Base-by-base conservation (phyloP, 2,797 vertebrate genomes). In the Periophthalmus magnuspinnatus region DNA sequence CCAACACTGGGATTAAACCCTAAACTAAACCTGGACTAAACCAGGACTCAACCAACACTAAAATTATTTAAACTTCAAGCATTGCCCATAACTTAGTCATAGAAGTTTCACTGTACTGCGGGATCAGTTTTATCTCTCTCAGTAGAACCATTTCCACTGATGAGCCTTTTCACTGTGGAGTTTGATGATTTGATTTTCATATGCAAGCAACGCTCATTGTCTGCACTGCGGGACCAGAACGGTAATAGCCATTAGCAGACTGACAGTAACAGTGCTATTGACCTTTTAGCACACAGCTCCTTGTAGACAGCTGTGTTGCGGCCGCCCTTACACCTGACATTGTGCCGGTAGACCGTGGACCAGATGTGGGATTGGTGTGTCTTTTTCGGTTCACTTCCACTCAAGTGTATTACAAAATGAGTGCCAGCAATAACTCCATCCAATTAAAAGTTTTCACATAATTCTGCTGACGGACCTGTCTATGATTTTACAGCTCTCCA, bases 141-240 rank as follows among this genome's bases (percentile, higher is more conserved):
- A 67, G 77, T 55, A 48, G 56, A 36, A 21, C 57, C 70, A 47
- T 67, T 38, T 68, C 71, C 61, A 28, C 70, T 77, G 77, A 83
- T 79, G 75, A 84, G 70, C 74, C 21, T 41, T 79, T 76, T 70
- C 56, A 74, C 81, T 84, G 78, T 67, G 81, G 55, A 41, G 75
- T 84, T 76, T 77, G 75, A 79, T 79, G 74, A 78, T 82, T 71
- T 72, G 65, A 32, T 78, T 72, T 81, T 81, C 56, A 70, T 71
- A 69, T 81, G 54, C 75, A 79, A 81, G 80, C 81, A 63, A 77
- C 47, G 77, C 74, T 68, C 81, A 81, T 87, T 76, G 80, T 78
- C 76, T 52, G 80, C 82, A 72, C 86, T 2, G 79, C 52, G 73
- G 86, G 80, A 77, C 67, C 32, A 57, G 54, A 71, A 61, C 76